Percentiles rank a stretch among this genome's conserved stretches.
These are phyloP conservation scores for Pachypanchax playfairii DNA, from an alignment of 2,113 vertebrate species.

Conservation along the genomic window DNA sequence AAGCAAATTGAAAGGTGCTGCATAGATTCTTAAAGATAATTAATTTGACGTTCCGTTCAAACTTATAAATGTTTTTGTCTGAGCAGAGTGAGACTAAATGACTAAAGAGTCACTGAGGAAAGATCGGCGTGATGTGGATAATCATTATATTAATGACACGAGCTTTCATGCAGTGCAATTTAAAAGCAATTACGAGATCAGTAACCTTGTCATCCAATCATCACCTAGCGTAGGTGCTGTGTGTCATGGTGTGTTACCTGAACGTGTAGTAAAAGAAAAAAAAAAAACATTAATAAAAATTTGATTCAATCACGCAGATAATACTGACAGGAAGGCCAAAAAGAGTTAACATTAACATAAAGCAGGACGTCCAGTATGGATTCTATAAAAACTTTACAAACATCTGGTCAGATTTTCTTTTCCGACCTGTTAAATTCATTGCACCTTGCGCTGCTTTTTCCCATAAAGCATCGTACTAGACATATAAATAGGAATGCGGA, in stretches of 20 bases:
- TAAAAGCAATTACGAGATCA: conserved; percentile 77
- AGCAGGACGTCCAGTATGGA: conserved; percentile 8
- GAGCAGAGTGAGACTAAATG: conserved; percentile 54
- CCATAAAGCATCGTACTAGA: conserved; percentile 43
- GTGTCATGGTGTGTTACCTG: conserved; percentile 64
- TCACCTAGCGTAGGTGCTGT: conserved; percentile 51
- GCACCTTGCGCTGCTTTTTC: conserved; percentile 42
- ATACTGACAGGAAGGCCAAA: conserved; percentile 48
- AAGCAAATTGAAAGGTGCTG: not conserved
- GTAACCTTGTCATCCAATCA: conserved; percentile 76
- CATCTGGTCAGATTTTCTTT: conserved; percentile 46
- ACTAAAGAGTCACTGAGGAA: conserved; percentile 67
- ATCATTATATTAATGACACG: conserved; percentile 74
- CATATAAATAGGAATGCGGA: conserved; percentile 48
- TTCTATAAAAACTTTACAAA: conserved; percentile 26
- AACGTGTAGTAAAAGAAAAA: conserved; percentile 61
- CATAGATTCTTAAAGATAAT: not conserved
- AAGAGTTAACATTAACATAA: conserved; percentile 41
- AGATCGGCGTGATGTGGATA: conserved; percentile 62
- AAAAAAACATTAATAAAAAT: conserved; percentile 74
- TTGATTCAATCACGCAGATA: conserved; percentile 70
- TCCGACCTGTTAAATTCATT: conserved; percentile 51
- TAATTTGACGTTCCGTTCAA: conserved; percentile 4
- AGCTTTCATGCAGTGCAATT: conserved; percentile 67
- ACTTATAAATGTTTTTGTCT: conserved; percentile 32